Evolutionary conservation across 2,888 invertebrate species (phyloP), one percentile per base, ranked within the genome.

Genomic region (Drosophila peninsularis): DNA sequence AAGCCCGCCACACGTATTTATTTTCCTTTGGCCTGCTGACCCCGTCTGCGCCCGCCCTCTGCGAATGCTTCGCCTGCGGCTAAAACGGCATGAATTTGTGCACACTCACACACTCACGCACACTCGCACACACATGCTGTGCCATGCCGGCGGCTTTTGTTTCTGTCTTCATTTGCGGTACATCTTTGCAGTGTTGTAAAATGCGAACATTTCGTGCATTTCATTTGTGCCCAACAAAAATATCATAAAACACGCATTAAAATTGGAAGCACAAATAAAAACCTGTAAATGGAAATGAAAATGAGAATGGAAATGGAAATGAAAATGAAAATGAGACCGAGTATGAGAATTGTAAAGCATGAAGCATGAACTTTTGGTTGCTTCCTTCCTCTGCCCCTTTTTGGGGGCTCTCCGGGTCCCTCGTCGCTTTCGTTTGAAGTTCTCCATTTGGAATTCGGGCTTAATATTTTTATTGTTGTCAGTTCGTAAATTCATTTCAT

Each of bases 111-210:
- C 41, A 49, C n/a, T 10, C 50, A 27, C 32, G 36, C 17, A 17
- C 44, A 53, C 32, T 13, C 44, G 24, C 41, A 37, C 30, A 13
- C 45, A 10, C 30, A 45, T 2, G 17, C 0, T 44, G n/a, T 19
- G 17, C 34, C 7, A 14, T 19, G 64, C 54, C 44, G 32, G 41
- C 11, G 27, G 66, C 57, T 36, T 32, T 72, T 71, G 73, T 27
- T 60, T 62, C 52, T 42, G 55, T 62, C 55, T 62, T 62, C 39
- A 52, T 47, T 44, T 58, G 21, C 37, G 60, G 45, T 61, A 62
- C 44, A 78, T 66, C 64, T 78, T 57, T 79, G 55, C 65, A 66
- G 68, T 54, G 68, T 54, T 78, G 71, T 50, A 56, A 36, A 62
- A 78, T 73, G 61, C 57, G 37, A 65, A 52, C 44, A 49, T 60